Evolutionary conservation across 64 coral and sea anemone species (phyloP).

Genomic region (Pocillopora verrucosa): DNA sequence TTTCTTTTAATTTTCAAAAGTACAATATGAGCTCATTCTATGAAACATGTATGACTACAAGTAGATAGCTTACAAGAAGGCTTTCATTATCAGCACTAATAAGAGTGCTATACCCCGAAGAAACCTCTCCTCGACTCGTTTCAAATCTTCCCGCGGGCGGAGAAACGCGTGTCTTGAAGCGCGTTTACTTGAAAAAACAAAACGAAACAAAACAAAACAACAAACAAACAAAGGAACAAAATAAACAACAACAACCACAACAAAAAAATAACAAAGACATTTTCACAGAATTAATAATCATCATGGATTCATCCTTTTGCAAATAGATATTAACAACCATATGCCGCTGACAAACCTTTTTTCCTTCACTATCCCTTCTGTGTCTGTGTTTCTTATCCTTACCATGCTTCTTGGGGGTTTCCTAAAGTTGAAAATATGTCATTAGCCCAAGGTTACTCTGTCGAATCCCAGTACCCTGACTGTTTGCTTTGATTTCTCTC

Average conservation of each 20-base stretch:
- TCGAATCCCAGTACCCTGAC: neutral
- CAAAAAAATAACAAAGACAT: neutral
- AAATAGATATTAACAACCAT: neutral
- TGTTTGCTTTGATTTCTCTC: no score
- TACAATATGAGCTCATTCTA: no score
- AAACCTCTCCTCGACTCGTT: no score
- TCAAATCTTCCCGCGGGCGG: no score
- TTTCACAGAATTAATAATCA: no score
- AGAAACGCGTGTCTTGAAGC: no score
- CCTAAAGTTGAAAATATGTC: neutral
- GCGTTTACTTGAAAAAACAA: no score
- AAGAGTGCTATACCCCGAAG: no score
- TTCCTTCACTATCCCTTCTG: conserved; percentile 55
- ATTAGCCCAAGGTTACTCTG: neutral
- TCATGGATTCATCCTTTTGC: neutral
- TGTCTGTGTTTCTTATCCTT: conserved; percentile 40
- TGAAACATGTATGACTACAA: no score
- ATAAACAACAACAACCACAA: neutral
- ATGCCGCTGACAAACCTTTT: conserved; percentile 20
- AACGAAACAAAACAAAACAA: neutral
- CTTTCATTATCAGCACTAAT: no score
- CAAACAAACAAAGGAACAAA: neutral
- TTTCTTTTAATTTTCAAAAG: no score
- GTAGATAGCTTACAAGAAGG: no score
- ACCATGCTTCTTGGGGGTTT: conserved; percentile 18